Evolutionary conservation across 2,888 invertebrate species (phyloP), one percentile per base, ranked within the genome.

Genomic region (Aphodius sticticus): DNA sequence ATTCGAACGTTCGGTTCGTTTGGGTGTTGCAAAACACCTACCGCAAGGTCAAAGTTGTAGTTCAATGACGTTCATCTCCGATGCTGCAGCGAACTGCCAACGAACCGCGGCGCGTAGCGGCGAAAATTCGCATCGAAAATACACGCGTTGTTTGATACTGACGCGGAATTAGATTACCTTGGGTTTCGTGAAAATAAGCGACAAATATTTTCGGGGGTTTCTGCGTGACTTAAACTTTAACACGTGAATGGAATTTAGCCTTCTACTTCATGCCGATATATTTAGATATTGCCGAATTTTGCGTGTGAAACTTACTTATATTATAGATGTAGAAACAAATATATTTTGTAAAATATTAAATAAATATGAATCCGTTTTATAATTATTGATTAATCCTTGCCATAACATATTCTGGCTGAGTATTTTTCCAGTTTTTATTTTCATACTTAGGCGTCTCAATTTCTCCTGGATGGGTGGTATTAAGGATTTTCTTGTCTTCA

Each of bases 1-100:
- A 26, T 2, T 3, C 26, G 53, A 53, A 9, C 53, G 53, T 53
- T 53, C 53, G 53, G 53, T 53, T 53, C 4, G 53, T 53, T 53
- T 53, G 53, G 53, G 53, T 53, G 53, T 53, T 53, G 53, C 53
- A 53, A 53, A 53, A 53, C 53, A 12, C 53, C 53, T 53, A 53
- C 53, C 53, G 53, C 53, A 53, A 53, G 53, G 53, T 53, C 53
- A 53, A 53, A 53, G 53, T 53, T 53, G 53, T 53, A 53, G 53
- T 53, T 53, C 53, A 53, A 53, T 53, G 53, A 53, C 53, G 53
- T 53, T 53, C 53, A 53, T 53, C 53, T 53, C 53, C 7, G 12
- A 53, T 12, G 53, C 26, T 53, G 53, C 53, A 53, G 53, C 53
- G 26, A 53, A 53, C 53, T 53, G 53, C 9, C 53, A 53, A 53